These are phyloP conservation scores for Buphagus erythrorhynchus DNA, from an alignment of 2,797 vertebrate genomes.

Conservation along the genomic window DNA sequence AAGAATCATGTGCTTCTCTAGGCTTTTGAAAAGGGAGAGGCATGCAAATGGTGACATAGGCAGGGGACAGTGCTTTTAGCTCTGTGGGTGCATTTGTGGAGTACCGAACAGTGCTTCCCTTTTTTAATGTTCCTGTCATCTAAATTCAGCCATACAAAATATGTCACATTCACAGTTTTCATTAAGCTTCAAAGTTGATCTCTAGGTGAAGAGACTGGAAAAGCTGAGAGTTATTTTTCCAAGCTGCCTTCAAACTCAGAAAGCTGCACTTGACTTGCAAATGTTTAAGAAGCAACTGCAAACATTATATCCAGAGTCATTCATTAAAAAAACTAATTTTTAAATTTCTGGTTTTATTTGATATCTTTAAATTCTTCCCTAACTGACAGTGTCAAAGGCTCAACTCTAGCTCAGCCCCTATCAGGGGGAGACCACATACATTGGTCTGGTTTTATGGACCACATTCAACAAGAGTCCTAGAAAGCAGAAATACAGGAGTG, in stretches of 20 bases:
- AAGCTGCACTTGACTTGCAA: background rate
- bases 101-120: background rate
- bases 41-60: accelerated
- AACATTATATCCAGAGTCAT: background rate
- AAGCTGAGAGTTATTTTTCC: background rate
- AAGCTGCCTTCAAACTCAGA: background rate
- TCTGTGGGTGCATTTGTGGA: background rate
- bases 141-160: background rate
- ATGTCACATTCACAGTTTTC: background rate
- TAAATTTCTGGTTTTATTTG: background rate
- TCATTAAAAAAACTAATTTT: background rate
- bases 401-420: background rate
- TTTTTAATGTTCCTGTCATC: background rate
- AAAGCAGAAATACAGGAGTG: background rate
- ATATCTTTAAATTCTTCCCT: background rate
- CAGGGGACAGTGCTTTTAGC: background rate
- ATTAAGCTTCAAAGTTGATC: background rate
- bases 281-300: background rate
- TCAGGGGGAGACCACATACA: background rate
- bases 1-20: background rate
- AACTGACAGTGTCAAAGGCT: background rate
- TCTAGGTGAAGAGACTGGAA: background rate
- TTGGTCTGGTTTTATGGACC: background rate
- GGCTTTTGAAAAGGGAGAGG: background rate
- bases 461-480: background rate